Conservation (phyloP, 1,140 invertebrate species). For the Trypoxylus dichotomus region DNA sequence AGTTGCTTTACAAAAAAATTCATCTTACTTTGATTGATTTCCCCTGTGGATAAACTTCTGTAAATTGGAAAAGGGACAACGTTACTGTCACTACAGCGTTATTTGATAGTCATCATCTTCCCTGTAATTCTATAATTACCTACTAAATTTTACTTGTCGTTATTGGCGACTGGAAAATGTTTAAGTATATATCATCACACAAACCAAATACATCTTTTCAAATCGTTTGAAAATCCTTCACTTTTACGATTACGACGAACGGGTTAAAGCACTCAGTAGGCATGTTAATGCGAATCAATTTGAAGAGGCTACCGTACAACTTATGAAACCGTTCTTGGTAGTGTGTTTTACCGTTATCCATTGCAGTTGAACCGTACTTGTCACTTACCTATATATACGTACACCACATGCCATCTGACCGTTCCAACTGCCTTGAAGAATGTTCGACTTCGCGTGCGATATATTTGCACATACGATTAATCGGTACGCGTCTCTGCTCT, state of each 20-base stretch:
- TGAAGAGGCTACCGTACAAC: neutral
- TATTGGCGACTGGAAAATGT: too few species aligned
- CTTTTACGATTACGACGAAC: neutral
- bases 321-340: conserved; percentile 9
- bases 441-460: conserved; percentile 3
- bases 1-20: too few species aligned
- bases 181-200: too few species aligned
- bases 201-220: too few species aligned
- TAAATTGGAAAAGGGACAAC: too few species aligned
- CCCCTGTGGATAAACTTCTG: too few species aligned
- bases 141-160: too few species aligned
- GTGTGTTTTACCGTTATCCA: neutral
- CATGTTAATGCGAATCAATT: conserved; percentile 3
- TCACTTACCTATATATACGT: conserved; percentile 8
- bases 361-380: conserved; percentile 13
- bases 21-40: too few species aligned
- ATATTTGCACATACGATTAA: neutral
- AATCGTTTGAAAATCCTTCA: too few species aligned
- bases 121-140: too few species aligned
- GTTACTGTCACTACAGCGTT: too few species aligned
- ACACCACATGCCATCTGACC: conserved; percentile 13
- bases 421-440: conserved; percentile 16
- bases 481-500: neutral
- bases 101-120: too few species aligned
- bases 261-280: neutral